Evolutionary conservation across 1,140 invertebrate species (phyloP).

Genomic region (Hypothenemus hampei): DNA sequence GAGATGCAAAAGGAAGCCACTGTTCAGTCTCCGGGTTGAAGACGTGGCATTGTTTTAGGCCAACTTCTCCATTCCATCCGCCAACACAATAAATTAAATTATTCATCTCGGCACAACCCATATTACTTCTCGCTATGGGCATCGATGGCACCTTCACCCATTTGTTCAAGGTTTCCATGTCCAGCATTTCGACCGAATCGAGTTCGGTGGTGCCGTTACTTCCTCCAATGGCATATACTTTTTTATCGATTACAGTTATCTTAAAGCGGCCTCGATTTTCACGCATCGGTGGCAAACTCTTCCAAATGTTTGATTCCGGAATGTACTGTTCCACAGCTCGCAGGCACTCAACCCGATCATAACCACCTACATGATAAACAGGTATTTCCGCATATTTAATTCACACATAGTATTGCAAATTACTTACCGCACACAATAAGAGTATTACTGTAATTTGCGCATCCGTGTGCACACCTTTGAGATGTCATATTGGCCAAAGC

Average conservation of each 20-base stretch:
- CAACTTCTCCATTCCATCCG: constrained; percentile 72
- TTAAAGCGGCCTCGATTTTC: constrained; percentile 70
- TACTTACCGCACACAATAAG: constrained; percentile 68
- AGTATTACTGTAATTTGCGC: constrained; percentile 61
- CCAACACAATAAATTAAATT: constrained; percentile 74
- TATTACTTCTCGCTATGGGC: constrained; percentile 62
- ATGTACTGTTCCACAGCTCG: constrained; percentile 70
- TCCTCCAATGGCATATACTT: constrained; percentile 69
- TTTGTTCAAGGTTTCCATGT: constrained; percentile 47
- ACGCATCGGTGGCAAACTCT: constrained; percentile 60
- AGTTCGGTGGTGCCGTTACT: constrained; percentile 72
- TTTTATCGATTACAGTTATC: constrained; percentile 59
- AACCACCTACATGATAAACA: constrained; percentile 59
- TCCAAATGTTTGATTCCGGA: constrained; percentile 64
- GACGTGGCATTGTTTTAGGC: constrained; percentile 70
- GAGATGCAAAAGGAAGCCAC: constrained; percentile 63
- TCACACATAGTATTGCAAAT: neutral
- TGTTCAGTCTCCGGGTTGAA: constrained; percentile 57
- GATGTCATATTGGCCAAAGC: constrained; percentile 62
- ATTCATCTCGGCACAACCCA: constrained; percentile 66
- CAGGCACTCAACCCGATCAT: constrained; percentile 79
- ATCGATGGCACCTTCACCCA: constrained; percentile 63
- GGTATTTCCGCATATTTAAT: neutral
- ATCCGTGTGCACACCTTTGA: constrained; percentile 69
- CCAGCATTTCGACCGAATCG: constrained; percentile 62